phyloP scores from a whole-genome alignment of 2,888 invertebrate species.

The Hydrotaea cyrtoneurina region DNA sequence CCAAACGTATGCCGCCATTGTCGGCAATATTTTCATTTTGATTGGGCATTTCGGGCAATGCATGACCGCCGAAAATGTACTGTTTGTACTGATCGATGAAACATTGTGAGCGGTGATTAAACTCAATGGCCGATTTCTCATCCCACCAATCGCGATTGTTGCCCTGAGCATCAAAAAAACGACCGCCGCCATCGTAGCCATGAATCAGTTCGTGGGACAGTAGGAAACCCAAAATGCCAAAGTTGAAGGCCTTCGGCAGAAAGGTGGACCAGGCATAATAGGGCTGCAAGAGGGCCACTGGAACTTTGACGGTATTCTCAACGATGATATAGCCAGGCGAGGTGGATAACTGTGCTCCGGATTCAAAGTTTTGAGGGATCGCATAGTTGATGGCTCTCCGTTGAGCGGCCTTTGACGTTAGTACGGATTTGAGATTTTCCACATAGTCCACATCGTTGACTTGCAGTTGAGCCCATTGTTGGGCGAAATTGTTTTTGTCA shows the following conservation, averaged over 20 bases:
- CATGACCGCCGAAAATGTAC: slow-evolving; percentile 70
- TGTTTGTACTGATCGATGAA: slow-evolving; percentile 75
- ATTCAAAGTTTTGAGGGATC: slow-evolving; percentile 71
- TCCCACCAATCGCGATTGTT: slow-evolving; percentile 77
- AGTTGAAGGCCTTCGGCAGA: slow-evolving; percentile 76
- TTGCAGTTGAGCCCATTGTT: slow-evolving; percentile 71
- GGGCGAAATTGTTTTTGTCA: slow-evolving; percentile 70
- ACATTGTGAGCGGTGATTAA: slow-evolving; percentile 72
- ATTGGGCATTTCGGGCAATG: slow-evolving; percentile 69
- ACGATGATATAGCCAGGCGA: slow-evolving; percentile 74
- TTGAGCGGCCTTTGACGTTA: slow-evolving; percentile 28
- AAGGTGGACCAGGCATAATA: slow-evolving; percentile 72
- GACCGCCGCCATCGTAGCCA: slow-evolving; percentile 76
- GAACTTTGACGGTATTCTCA: slow-evolving; percentile 75
- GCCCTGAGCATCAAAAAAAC: slow-evolving; percentile 74
- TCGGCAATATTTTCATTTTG: slow-evolving; percentile 79
- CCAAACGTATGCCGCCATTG: slow-evolving; percentile 77
- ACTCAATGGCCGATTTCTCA: slow-evolving; percentile 69
- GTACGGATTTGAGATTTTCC: slow-evolving; percentile 67
- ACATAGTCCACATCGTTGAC: slow-evolving; percentile 70
- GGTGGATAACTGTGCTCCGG: slow-evolving; percentile 69
- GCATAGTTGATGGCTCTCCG: slow-evolving; percentile 65
- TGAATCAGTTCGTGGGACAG: slow-evolving; percentile 78
- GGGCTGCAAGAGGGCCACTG: slow-evolving; percentile 75
- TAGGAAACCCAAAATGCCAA: slow-evolving; percentile 73